These are phyloP conservation scores for Lacerta bilineata DNA, from an alignment of 2,797 vertebrate species.

Conservation along the genomic window DNA sequence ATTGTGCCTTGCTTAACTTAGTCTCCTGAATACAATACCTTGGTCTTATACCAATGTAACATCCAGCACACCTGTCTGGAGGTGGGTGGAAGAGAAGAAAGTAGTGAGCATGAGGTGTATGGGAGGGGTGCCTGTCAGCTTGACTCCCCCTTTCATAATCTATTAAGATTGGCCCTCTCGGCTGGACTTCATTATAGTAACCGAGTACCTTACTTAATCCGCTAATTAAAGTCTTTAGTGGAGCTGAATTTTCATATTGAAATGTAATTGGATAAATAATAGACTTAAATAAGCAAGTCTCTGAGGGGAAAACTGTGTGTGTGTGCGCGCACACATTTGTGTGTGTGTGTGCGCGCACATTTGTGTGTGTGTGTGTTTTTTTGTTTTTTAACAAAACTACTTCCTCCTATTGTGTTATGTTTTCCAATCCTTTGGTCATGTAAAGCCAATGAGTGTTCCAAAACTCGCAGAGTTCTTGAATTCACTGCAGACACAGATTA, in stretches of 20 bases:
- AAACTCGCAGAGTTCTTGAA: background rate
- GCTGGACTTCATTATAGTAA: conserved; percentile 31
- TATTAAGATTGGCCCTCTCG: conserved; percentile 4
- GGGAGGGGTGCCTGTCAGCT: background rate
- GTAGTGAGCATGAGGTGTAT: background rate
- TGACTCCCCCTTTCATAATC: conserved; percentile 15
- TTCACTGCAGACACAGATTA: background rate
- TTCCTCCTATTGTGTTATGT: background rate
- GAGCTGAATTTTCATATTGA: conserved; percentile 22
- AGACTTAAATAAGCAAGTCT: background rate
- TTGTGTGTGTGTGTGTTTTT: too few species aligned
- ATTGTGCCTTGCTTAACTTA: background rate
- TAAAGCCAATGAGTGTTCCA: background rate
- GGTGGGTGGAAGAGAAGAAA: background rate
- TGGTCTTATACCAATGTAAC: background rate
- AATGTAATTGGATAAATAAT: conserved; percentile 34
- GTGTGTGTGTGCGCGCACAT: too few species aligned
- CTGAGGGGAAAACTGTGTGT: background rate
- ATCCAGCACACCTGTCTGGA: background rate
- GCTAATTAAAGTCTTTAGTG: conserved; percentile 39
- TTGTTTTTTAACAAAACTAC: too few species aligned
- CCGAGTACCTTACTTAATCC: conserved; percentile 14
- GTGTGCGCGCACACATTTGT: accelerated
- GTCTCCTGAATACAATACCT: background rate
- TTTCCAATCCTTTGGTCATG: background rate